Percentiles rank a stretch among this genome's conserved stretches.
phyloP scores from a whole-genome alignment of 37 sponge, comb jelly and placozoan genomes.

The Aphrocallistes beatrix region DNA sequence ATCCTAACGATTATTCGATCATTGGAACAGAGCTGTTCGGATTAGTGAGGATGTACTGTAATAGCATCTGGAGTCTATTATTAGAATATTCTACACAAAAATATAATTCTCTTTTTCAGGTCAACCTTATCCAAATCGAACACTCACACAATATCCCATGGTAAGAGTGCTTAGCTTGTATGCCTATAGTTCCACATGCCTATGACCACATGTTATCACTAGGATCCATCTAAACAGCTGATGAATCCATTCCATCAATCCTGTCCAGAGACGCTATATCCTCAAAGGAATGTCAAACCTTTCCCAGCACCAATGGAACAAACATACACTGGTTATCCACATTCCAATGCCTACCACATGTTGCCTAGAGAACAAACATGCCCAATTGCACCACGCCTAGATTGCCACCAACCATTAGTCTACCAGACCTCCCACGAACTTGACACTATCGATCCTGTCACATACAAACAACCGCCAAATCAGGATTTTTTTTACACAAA shows the following conservation, averaged over 20 bases:
- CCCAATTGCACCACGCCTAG: background rate
- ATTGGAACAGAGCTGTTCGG: no score
- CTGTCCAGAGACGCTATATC: background rate
- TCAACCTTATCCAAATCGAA: background rate
- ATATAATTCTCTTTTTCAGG: background rate
- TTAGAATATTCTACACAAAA: background rate
- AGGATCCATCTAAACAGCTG: background rate
- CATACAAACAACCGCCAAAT: background rate
- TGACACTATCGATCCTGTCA: background rate
- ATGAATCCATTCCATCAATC: background rate
- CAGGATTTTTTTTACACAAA: background rate
- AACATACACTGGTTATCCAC: background rate
- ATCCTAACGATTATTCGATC: no score
- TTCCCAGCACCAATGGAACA: background rate
- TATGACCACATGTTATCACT: no score
- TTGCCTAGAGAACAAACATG: slow-evolving; percentile 7
- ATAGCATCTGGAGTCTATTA: background rate
- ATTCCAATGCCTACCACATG: background rate
- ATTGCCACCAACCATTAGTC: background rate
- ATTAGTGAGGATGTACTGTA: no score
- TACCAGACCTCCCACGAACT: background rate
- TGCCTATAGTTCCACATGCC: no score
- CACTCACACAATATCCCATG: background rate
- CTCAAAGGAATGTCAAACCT: background rate
- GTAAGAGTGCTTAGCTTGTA: no score